A percentile compares a stretch with the other conserved stretches of the same genome.
Evolutionary conservation across 2,797 vertebrate species (phyloP).

Genomic region (Acrossocheilus wenchowensis): DNA sequence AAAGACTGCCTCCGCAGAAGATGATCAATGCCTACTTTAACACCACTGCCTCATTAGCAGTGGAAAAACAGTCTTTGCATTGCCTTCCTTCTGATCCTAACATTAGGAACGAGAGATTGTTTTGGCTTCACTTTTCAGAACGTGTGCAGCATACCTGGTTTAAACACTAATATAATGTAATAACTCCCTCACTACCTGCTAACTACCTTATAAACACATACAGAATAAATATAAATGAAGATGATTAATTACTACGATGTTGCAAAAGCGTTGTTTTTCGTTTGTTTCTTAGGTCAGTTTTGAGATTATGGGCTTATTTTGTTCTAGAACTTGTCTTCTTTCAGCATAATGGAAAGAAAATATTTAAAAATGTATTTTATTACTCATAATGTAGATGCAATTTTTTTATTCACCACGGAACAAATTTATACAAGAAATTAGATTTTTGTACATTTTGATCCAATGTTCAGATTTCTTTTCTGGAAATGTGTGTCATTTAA

Average conservation of each 20-base stretch:
- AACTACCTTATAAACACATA: not conserved
- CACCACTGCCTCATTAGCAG: not conserved
- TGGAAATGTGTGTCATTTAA: not conserved
- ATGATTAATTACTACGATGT: not conserved
- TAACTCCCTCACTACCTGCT: not conserved
- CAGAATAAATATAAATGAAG: not conserved
- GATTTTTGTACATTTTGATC: no score
- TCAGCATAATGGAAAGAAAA: no score
- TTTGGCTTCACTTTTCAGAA: not conserved
- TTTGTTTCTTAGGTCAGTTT: no score
- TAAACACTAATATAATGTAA: not conserved
- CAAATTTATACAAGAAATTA: no score
- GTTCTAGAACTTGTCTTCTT: no score
- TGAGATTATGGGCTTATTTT: no score
- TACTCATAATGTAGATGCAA: no score
- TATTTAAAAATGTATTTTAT: no score
- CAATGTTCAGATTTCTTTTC: no score
- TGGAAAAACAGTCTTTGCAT: not conserved
- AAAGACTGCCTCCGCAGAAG: not conserved
- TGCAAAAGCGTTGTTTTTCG: no score
- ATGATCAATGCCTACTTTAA: not conserved
- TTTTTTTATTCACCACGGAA: no score
- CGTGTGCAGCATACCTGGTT: not conserved
- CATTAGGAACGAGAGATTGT: not conserved
- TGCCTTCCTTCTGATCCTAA: not conserved